These are phyloP conservation scores for Bufo gargarizans DNA, from an alignment of 2,113 vertebrate species.

Conservation along the genomic window DNA sequence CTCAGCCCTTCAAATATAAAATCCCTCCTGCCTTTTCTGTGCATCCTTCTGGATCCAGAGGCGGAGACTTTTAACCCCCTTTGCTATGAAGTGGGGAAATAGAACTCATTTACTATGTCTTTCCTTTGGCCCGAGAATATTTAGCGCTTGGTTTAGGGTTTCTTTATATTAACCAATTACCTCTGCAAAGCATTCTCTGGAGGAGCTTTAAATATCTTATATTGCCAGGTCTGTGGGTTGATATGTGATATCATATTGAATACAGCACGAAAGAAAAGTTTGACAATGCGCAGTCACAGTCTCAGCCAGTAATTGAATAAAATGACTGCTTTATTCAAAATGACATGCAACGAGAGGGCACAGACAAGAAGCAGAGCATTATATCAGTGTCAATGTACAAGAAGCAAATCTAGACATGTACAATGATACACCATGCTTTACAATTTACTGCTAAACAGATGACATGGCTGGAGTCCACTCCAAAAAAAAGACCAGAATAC, in stretches of 20 bases:
- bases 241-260: background rate
- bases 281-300: background rate
- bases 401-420: background rate
- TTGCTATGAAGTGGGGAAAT: background rate
- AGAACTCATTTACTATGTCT: background rate
- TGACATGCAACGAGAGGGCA: background rate
- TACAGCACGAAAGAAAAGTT: background rate
- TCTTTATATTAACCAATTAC: background rate
- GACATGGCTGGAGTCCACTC: background rate
- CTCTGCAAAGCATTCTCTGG: background rate
- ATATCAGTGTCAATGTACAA: background rate
- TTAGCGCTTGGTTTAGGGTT: background rate
- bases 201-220: background rate
- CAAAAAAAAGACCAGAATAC: background rate
- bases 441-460: background rate
- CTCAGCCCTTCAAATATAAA: slow-evolving; percentile 57
- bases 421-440: background rate
- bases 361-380: background rate
- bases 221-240: background rate
- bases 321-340: background rate
- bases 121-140: background rate
- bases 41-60: slow-evolving; percentile 55
- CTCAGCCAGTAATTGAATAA: slow-evolving; percentile 1
- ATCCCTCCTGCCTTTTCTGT: slow-evolving; percentile 59
- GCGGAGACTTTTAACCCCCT: slow-evolving; percentile 32